Evolutionary conservation across 2,113 vertebrate species (phyloP).

Genomic region (Mionectes macconnelli): DNA sequence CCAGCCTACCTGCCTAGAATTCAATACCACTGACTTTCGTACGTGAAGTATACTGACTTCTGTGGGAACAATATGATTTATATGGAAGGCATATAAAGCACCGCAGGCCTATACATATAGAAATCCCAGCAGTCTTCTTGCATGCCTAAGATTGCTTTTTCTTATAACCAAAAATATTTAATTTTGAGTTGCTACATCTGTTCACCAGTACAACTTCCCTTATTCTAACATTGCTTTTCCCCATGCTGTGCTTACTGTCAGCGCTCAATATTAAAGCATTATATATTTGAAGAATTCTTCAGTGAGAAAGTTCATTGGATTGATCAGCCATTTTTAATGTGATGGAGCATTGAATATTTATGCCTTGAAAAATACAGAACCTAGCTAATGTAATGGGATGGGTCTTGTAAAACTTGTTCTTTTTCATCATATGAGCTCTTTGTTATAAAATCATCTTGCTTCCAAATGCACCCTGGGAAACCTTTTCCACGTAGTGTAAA

Average conservation of each 20-base stretch:
- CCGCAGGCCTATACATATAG: not conserved
- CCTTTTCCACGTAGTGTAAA: not conserved
- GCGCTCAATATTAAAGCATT: not conserved
- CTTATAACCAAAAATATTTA: not conserved
- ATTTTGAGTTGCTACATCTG: not conserved
- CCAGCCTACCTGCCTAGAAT: not conserved
- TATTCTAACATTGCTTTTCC: not conserved
- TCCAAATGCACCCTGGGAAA: not conserved
- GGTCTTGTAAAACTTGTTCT: not conserved
- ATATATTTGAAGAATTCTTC: not conserved
- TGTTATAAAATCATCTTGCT: not conserved
- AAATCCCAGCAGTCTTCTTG: not conserved
- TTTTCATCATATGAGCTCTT: not conserved
- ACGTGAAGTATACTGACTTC: not conserved
- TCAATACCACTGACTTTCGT: not conserved
- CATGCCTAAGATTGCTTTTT: not conserved
- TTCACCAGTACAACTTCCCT: not conserved
- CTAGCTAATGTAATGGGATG: not conserved
- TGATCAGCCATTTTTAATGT: not conserved
- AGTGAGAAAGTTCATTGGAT: not conserved
- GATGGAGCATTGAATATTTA: not conserved
- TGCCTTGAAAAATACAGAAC: not conserved
- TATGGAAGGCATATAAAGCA: not conserved
- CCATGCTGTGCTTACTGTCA: not conserved
- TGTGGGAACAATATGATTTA: not conserved